Base-by-base conservation (phyloP, 1,140 invertebrate genomes). In the Zaprionus inermis region DNA sequence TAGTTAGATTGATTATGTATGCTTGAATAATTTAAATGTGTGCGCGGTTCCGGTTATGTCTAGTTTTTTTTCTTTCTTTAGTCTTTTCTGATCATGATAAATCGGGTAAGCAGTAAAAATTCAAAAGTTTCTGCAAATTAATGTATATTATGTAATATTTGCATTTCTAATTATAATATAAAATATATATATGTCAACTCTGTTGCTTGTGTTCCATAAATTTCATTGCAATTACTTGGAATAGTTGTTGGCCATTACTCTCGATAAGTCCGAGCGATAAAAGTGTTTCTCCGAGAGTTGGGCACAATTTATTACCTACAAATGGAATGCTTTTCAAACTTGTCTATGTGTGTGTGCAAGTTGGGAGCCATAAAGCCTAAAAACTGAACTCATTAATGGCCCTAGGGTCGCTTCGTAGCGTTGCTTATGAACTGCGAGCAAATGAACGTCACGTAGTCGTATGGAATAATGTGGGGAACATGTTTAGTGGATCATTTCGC, bases 381-480 rank as follows among this genome's bases (percentile, higher is more conserved):
- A 7, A 38, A 7, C 44, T 22, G 32, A 52, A 57, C 24, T 52
- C 22, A 71, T 46, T 70, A 38, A 56, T 56, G 38, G 34, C 49
- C 54, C 16, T 61, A 18, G 24, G n/a, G 58, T 28, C 46, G 16
- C 3, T n/a, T n/a, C n/a, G n/a, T n/a, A n/a, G n/a, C n/a, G n/a
- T n/a, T n/a, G n/a, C n/a, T n/a, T n/a, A n/a, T n/a, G n/a, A n/a
- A n/a, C n/a, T 51, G 38, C 57, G 28, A 34, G 56, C 30, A 65
- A 60, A 55, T 55, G 18, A 72, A 68, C 36, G 46, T 68, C 70
- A 72, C 70, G 70, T 72, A 72, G 36, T 41, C 30, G 24, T 32
- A 7, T 55, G 59, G 54, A 60, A 55, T 34, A 59, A 32, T 72
- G 34, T 49, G 55, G 7, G 54, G n/a, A 52, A 56, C 63, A 58